Base-by-base conservation (phyloP, 2,888 invertebrate species). In the Acleris sparsana region DNA sequence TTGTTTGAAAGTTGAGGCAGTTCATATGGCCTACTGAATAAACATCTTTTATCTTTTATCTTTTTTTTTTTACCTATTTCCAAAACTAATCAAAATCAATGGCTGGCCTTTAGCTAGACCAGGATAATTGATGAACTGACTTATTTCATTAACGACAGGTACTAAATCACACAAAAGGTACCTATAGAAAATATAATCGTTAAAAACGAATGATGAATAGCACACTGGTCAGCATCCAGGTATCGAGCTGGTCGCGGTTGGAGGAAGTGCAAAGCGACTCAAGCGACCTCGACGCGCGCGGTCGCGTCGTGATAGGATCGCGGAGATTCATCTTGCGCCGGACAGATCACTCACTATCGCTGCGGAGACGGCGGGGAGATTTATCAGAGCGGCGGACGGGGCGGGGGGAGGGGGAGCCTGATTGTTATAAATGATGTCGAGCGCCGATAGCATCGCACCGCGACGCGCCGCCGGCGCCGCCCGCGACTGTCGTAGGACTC, bases 391-490 rank as follows among this genome's bases (percentile, higher is more conserved):
- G 51, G 22, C n/a, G 39, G 53, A 7, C 18, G 33, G 6, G 7
- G n/a, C 29, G 6, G 22, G 44, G 44, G 57, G n/a, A n/a, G n/a
- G 57, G 9, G 13, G 29, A 20, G 59, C 49, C 46, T 64, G 63
- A 65, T 71, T 65, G 62, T 68, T 65, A 67, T 62, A 62, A 65
- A 67, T 68, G 66, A 67, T 66, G 62, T 58, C 62, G 63, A 49
- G 67, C 17, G 61, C 53, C 57, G 62, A 59, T 61, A 51, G 55
- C 46, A 61, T 61, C 65, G 53, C 65, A 55, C 43, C 43, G 59
- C 52, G 20, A 33, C 53, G 29, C 53, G 33, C 33, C 33, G 33
- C 33, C 33, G 11, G 11, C 33, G 11, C 46, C 33, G 53, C 33
- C 53, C 53, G 29, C 29, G 53, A 9, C 33, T 33, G 9, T 9